Base-by-base conservation (phyloP, 2,888 invertebrate genomes). In the Mythimna loreyi region DNA sequence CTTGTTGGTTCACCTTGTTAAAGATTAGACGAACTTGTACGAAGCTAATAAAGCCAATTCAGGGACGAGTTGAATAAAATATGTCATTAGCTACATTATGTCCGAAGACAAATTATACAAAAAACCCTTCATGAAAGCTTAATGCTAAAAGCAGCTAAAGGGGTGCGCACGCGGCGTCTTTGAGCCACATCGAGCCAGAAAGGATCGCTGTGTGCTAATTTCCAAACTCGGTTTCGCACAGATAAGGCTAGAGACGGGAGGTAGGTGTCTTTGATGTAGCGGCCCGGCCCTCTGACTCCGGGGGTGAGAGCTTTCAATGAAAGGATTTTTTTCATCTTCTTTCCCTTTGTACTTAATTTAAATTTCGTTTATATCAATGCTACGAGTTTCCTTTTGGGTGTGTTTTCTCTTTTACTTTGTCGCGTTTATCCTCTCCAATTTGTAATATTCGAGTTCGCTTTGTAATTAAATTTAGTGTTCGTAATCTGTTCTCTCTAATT, bases 291-390 rank as follows among this genome's bases (percentile, higher is more conserved):
- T 92, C 93, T 93, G 92, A 94, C 94, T 93, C 91, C 91, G 91
- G 92, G 92, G 92, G 94, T 93, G 95, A 95, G 94, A 94, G 95
- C 94, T 94, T 93, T 95, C 95, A 94, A 94, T 96, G 95, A 96
- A 96, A 96, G 96, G 96, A 96, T 96, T 95, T 96, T 94, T 96
- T 95, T 94, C 93, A 94, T 94, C 94, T 94, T 93, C 94, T 93
- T 94, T 95, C 93, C 93, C 95, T 96, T 96, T 96, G 96, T 96
- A 95, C 94, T 96, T 96, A 96, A 96, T 96, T 96, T 96, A 96
- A 96, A 96, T 96, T 96, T 96, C 96, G 96, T 96, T 96, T 96
- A 96, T 96, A 96, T 95, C 96, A 95, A 95, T 95, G 95, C 95
- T 94, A 87, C 91, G 95, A 93, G 94, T 95, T 95, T 95, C 95